Percentiles rank a stretch among this genome's conserved stretches.
phyloP scores from a whole-genome alignment of 2,888 invertebrate species.

The Dione vanillae region DNA sequence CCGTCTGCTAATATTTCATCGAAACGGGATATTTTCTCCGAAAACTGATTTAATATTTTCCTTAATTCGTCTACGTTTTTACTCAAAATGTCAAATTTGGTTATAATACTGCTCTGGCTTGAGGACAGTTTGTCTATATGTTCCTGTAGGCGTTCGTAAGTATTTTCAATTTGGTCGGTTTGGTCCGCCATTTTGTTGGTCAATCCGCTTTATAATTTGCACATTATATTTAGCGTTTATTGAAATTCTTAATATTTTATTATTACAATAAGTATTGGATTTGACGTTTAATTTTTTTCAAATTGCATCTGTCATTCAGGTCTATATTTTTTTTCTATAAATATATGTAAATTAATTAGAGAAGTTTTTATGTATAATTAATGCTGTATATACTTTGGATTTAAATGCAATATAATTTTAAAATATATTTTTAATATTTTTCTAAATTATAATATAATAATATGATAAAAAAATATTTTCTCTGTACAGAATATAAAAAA shows the following conservation, averaged over 20 bases:
- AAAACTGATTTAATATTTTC: constrained; percentile 56
- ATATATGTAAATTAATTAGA: not conserved
- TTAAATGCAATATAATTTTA: too few relatives aligned
- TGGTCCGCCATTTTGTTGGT: constrained; percentile 51
- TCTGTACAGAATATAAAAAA: not conserved
- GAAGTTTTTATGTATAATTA: not conserved
- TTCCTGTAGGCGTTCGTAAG: constrained; percentile 56
- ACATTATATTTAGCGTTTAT: constrained; percentile 40
- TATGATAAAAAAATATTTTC: too few relatives aligned
- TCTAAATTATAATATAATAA: too few relatives aligned
- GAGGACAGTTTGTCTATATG: constrained; percentile 63
- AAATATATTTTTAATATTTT: too few relatives aligned
- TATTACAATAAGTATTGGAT: not conserved
- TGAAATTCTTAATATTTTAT: not conserved
- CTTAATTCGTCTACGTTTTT: constrained; percentile 66
- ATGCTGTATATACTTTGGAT: too few relatives aligned
- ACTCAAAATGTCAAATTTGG: constrained; percentile 64
- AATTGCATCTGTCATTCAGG: not conserved
- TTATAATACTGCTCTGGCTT: constrained; percentile 59
- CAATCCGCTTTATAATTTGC: constrained; percentile 34
- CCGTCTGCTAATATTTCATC: constrained; percentile 63
- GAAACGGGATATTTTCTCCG: constrained; percentile 62
- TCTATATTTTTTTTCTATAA: not conserved
- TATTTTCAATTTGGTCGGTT: constrained; percentile 52
- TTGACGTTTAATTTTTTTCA: constrained; percentile 12